Conservation (phyloP, 2,888 invertebrate species). For the Philhelius pedissequus region DNA sequence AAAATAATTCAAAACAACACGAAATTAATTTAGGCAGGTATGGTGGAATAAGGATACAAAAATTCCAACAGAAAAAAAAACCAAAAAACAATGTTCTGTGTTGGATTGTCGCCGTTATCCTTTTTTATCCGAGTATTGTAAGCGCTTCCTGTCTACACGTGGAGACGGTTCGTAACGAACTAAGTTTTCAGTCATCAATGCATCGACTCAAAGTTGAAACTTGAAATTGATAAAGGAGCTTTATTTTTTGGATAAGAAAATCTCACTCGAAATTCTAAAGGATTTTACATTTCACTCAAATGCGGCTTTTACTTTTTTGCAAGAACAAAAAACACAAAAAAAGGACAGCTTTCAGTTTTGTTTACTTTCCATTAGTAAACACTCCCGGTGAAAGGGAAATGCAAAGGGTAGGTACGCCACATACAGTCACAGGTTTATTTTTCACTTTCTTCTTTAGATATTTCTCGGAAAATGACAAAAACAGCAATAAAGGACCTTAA, state of each 20-base stretch:
- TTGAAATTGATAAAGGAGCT: neutral
- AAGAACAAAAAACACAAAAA: neutral
- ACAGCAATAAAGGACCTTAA: conserved; percentile 37
- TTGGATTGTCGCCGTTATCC: conserved; percentile 52
- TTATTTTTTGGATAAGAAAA: neutral
- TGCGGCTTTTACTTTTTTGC: neutral
- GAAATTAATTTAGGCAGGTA: conserved; percentile 24
- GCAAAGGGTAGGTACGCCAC: neutral
- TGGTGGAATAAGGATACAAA: neutral
- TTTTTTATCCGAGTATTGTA: conserved; percentile 13
- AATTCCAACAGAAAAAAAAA: conserved; percentile 19
- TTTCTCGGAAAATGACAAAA: neutral
- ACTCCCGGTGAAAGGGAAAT: conserved; percentile 41
- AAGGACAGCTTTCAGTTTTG: conserved; percentile 51
- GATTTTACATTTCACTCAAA: conserved; percentile 47
- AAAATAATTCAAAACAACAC: conserved; percentile 18
- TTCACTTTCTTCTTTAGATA: conserved; percentile 22
- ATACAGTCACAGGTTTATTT: neutral
- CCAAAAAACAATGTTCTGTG: conserved; percentile 51
- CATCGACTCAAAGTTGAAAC: conserved; percentile 25
- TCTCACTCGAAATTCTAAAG: neutral
- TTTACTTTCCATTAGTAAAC: conserved; percentile 42
- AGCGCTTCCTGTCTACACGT: conserved; percentile 42
- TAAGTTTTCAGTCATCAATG: conserved; percentile 33
- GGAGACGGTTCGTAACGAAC: conserved; percentile 65